Evolutionary conservation across 2,113 vertebrate genomes (phyloP), one percentile per base, ranked within the genome.

Genomic region (Myanophis thanlyinensis): DNA sequence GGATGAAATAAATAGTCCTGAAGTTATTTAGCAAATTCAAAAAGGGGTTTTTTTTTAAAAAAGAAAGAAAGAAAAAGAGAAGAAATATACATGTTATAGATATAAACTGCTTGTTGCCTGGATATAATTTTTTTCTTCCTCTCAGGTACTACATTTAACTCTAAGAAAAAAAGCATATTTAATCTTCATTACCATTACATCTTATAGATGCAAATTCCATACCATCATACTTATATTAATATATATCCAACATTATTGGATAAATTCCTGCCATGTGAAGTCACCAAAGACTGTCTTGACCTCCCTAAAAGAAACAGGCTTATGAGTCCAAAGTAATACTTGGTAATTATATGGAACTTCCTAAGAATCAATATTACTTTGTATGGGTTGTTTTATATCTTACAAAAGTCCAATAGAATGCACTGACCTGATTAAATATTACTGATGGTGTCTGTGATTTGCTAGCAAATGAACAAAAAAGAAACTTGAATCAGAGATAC

Each of bases 1-100:
- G 91, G 91, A 87, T 53, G 91, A 92, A 92, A 89, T 53, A 53
- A 88, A 53, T 67, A 88, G 49, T 46, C 86, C 59, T 88, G 56
- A 46, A 88, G 59, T 92, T 44, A 59, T 44, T 88, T 40, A 80
- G 35, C 35, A 73, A 89, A 92, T 62, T 89, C 87, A 88, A 30
- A 80, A 30, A 44, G 30, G 59, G 1, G 9, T 56, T 67, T 87
- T 35, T 56, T 25, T 85, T 44, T 18, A n/a, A 11, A 87, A 11
- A 0, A 35, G 48, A 59, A 86, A 86, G 11, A 11, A 87, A 11
- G 1, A 35, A 59, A 59, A 86, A 86, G 11, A 86, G 30, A 47
- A 47, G 47, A 89, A 23, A 23, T 13, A 44, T 40, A 48, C 30
- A 87, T 3, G 20, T 67, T 51, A 67, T 18, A 49, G 53, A 48